Percentiles rank a stretch among this genome's conserved stretches.
phyloP scores from a whole-genome alignment of 2,113 vertebrate species.

The Ictalurus punctatus region DNA sequence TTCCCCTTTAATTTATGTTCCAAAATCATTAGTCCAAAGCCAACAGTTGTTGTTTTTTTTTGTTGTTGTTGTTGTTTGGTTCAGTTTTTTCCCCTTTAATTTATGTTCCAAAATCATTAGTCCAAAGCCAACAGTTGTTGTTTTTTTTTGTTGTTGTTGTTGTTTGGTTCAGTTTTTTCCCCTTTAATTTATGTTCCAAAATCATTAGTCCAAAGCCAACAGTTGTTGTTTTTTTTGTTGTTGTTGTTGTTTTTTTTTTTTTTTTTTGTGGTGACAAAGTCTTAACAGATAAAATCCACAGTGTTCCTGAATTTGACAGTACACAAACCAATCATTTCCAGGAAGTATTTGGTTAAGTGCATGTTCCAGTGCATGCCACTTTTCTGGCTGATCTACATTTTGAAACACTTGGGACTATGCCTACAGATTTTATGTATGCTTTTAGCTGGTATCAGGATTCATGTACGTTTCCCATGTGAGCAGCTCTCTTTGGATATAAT shows the following conservation, averaged over 20 bases:
- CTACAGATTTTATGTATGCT: not conserved
- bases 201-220: not conserved
- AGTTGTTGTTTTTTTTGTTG: too few species aligned
- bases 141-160: too few species aligned
- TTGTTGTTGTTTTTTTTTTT: too few species aligned
- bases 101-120: not conserved
- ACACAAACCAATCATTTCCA: not conserved
- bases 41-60: too few species aligned
- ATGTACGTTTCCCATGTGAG: not conserved
- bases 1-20: not conserved
- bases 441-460: not conserved
- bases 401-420: not conserved
- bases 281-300: not conserved
- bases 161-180: not conserved
- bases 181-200: not conserved
- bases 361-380: not conserved
- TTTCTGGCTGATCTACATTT: not conserved
- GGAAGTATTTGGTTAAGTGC: not conserved
- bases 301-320: not conserved
- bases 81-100: not conserved
- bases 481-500: not conserved
- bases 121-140: not conserved
- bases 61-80: too few species aligned
- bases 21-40: not conserved
- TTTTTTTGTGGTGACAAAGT: not conserved